These are phyloP conservation scores for Tenthredo distinguenda DNA, from an alignment of 2,888 invertebrate genomes.

Conservation along the genomic window DNA sequence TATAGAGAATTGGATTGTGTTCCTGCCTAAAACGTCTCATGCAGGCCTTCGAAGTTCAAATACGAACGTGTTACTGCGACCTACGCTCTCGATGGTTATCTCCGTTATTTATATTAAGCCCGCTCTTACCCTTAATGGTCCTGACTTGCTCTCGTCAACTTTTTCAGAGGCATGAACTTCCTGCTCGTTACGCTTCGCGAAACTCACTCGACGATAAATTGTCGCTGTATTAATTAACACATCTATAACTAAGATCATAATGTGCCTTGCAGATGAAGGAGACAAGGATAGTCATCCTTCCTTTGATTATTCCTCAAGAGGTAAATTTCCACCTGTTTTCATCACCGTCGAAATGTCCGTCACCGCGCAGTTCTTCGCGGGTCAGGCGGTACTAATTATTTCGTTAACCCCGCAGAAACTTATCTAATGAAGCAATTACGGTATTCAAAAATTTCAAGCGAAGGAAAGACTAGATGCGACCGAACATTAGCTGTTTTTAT, in stretches of 20 bases:
- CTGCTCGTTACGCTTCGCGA: constrained; percentile 32
- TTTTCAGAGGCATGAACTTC: constrained; percentile 3
- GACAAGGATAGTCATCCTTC: not conserved
- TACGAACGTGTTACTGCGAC: constrained; percentile 28
- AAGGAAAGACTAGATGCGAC: not conserved
- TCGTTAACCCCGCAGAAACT: not conserved
- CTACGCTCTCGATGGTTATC: constrained; percentile 43
- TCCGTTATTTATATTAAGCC: constrained; percentile 35
- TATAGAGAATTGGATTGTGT: constrained; percentile 22
- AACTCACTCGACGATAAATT: not conserved
- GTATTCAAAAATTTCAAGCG: not conserved
- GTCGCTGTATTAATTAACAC: constrained; percentile 19
- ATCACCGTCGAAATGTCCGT: constrained; percentile 28
- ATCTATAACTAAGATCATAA: not conserved
- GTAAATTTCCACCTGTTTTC: constrained; percentile 1
- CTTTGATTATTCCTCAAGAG: constrained; percentile 1
- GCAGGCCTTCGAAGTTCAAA: constrained; percentile 29
- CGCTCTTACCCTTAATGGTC: not conserved
- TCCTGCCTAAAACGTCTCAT: constrained; percentile 32
- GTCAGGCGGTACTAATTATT: constrained; percentile 26
- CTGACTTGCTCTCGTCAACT: constrained; percentile 9
- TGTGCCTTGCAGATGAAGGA: not conserved
- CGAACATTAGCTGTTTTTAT: not conserved
- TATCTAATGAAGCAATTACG: not conserved
- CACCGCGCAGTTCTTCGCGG: not conserved